Base-by-base conservation (phyloP, 2,113 vertebrate genomes). In the Pongo pygmaeus region DNA sequence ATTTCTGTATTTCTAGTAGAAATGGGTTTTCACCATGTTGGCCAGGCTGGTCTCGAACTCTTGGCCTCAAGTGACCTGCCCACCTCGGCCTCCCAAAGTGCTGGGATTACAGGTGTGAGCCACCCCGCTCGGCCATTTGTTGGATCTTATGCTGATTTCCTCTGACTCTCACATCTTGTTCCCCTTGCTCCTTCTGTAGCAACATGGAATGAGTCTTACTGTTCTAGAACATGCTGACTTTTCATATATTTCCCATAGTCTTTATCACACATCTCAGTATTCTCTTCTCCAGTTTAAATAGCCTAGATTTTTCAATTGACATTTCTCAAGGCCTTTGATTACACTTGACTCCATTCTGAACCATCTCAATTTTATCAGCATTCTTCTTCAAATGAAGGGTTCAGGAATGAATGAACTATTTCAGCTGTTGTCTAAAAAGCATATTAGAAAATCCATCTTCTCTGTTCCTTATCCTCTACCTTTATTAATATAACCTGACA, bases 351-450 rank as follows among this genome's bases (percentile, higher is more conserved):
- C 18, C 6, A 2, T 52, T 90, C 59, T 46, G 30, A 11, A 27
- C 18, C 14, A 46, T 6, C 32, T 88, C 67, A 35, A 4, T 81
- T 94, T 81, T n/a, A 20, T 50, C 55, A 75, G 30, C 43, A 35
- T 81, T 91, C 55, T 77, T 94, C 52, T 69, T 92, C 43, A 43
- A 64, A 78, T 30, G 13, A 92, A 61, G 2, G 50, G 11, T 55
- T 22, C 12, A 64, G 50, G 43, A 79, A 16, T 79, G 40, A 94
- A 70, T 52, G 61, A 20, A 32, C 0, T 30, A 46, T 74, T 75
- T 9, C 11, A 43, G 32, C 20, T 38, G 2, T 85, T 74, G 43
- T 67, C 52, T 69, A 22, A 48, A 70, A 64, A 38, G n/a, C 22
- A 32, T 61, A 4, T 35, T 22, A 46, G 6, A 64, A 89, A 46